phyloP scores from a whole-genome alignment of 2,888 invertebrate genomes.

The Strigamia maritima region DNA sequence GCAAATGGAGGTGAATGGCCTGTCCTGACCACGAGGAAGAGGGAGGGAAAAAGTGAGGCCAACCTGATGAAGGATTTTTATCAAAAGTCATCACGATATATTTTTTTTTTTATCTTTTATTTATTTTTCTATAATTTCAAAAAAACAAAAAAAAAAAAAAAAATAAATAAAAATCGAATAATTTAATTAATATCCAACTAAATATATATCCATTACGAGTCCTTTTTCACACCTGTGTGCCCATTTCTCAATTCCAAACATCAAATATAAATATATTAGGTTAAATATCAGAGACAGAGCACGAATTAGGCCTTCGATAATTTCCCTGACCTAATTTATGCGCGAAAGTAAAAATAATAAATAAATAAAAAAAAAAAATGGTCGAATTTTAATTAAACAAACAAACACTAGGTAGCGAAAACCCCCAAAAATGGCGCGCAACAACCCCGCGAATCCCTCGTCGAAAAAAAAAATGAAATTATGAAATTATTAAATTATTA shows the following conservation, averaged over 20 bases:
- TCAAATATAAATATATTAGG: neutral
- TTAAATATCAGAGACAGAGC: neutral
- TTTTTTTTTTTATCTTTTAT: neutral
- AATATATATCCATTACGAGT: neutral
- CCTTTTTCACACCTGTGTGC: slow-evolving; percentile 9
- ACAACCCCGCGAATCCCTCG: too few species aligned
- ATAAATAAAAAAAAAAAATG: neutral
- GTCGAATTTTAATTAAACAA: too few species aligned
- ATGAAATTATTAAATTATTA: too few species aligned
- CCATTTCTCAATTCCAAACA: neutral
- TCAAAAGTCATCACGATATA: neutral
- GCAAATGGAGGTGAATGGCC: slow-evolving; percentile 16
- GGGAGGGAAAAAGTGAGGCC: slow-evolving; percentile 2
- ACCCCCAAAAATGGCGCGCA: neutral
- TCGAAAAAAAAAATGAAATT: too few species aligned
- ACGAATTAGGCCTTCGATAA: slow-evolving; percentile 8
- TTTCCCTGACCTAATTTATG: neutral
- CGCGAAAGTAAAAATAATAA: neutral
- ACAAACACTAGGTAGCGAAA: too few species aligned
- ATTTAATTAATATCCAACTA: neutral
- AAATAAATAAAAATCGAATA: too few species aligned
- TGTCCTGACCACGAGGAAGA: slow-evolving; percentile 19
- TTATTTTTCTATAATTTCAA: too few species aligned
- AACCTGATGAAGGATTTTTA: slow-evolving; percentile 1
- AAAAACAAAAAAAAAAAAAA: too few species aligned